Evolutionary conservation across 92 coral and sea anemone genomes (phyloP).

Genomic region (Porites cylindrica): DNA sequence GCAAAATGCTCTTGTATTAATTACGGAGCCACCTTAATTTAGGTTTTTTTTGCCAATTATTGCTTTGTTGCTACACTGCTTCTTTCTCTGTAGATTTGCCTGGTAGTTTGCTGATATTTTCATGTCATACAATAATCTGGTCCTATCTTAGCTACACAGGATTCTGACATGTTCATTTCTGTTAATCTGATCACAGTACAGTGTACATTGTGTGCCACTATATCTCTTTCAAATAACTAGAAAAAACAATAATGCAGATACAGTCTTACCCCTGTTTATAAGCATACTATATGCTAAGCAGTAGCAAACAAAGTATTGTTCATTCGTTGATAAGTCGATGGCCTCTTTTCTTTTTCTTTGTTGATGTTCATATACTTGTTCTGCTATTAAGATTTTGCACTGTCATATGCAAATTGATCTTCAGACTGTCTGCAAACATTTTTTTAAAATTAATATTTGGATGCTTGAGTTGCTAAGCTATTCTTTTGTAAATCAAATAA

Average conservation of each 20-base stretch:
- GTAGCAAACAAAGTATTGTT: not conserved
- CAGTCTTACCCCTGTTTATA: no score
- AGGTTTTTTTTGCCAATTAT: no score
- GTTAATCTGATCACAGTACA: not conserved
- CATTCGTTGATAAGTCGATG: not conserved
- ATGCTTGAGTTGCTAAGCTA: constrained; percentile 49
- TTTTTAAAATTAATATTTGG: constrained; percentile 3
- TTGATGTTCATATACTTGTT: not conserved
- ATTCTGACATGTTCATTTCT: not conserved
- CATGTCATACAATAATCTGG: not conserved
- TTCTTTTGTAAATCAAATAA: not conserved
- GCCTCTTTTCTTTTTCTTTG: no score
- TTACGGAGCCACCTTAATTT: no score
- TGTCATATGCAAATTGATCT: constrained; percentile 24
- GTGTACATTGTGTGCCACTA: not conserved
- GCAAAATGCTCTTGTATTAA: no score
- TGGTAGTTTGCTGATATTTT: no score
- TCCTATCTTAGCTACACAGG: not conserved
- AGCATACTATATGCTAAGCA: no score
- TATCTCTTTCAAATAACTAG: no score
- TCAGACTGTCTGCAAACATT: constrained; percentile 14
- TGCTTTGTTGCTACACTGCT: no score
- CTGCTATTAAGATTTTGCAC: not conserved
- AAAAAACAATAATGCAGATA: no score
- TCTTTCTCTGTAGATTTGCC: no score